Evolutionary conservation across 2,797 vertebrate species (phyloP).

Genomic region (Phoeniculus purpureus): DNA sequence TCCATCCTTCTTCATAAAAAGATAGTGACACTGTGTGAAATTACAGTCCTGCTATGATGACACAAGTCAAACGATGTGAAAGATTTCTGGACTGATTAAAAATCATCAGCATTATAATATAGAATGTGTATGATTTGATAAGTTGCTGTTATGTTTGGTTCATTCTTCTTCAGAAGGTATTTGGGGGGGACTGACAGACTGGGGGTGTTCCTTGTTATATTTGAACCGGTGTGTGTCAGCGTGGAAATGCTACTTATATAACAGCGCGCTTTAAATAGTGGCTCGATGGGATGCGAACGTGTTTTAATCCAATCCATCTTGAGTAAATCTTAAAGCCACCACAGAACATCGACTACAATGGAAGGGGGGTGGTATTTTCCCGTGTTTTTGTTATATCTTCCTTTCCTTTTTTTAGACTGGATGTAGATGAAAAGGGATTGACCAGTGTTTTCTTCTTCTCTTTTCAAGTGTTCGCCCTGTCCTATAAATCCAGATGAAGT

Average conservation of each 20-base stretch:
- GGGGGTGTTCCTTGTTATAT: conserved; percentile 26
- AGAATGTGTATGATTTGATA: conserved; percentile 61
- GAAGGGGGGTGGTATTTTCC: not conserved
- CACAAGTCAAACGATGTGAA: conserved; percentile 68
- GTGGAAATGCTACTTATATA: conserved; percentile 46
- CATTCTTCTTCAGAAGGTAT: not conserved
- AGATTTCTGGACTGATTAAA: conserved; percentile 68
- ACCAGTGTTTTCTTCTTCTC: not conserved
- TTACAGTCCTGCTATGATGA: conserved; percentile 60
- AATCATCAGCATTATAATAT: conserved; percentile 59
- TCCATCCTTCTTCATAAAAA: conserved; percentile 59
- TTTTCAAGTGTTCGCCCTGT: not conserved
- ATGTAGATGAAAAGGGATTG: not conserved
- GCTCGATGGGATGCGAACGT: not conserved
- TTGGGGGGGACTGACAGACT: conserved; percentile 30
- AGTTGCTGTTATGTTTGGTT: conserved; percentile 52
- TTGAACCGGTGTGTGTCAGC: conserved; percentile 41
- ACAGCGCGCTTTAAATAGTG: conserved; percentile 34
- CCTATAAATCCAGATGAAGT: not conserved
- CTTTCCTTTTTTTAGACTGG: not conserved
- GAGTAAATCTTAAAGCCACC: conserved; percentile 24
- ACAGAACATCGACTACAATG: not conserved
- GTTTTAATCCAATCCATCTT: conserved; percentile 18
- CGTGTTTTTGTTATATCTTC: not conserved
- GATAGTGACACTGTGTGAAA: conserved; percentile 66